These are phyloP conservation scores for Micrastur ruficollis DNA, from an alignment of 2,797 vertebrate genomes.

Conservation along the genomic window DNA sequence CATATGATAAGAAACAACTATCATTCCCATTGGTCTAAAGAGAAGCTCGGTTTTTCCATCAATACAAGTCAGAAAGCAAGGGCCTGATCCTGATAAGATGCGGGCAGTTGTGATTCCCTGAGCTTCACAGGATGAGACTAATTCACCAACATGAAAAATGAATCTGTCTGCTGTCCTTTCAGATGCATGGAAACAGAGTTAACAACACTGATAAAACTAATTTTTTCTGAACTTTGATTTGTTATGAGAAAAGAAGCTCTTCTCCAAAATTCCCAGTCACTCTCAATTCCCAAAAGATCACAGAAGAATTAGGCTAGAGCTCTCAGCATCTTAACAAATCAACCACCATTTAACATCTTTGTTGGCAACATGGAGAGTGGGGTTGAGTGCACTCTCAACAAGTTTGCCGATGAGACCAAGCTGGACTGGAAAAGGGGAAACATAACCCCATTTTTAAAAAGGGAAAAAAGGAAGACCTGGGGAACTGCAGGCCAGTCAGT, in stretches of 20 bases:
- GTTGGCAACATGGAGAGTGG: too few species aligned
- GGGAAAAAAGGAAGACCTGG: too few species aligned
- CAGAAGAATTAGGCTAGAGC: background rate
- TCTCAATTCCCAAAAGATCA: background rate
- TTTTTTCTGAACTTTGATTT: background rate
- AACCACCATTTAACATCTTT: background rate
- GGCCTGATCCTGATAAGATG: background rate
- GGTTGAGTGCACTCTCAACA: too few species aligned
- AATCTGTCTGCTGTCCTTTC: background rate
- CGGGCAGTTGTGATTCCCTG: background rate
- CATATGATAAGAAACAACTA: fast-evolving
- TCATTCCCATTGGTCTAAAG: background rate
- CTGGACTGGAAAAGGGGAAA: too few species aligned
- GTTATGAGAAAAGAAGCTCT: background rate
- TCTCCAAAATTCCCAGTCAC: background rate
- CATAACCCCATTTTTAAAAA: too few species aligned
- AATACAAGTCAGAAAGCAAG: background rate
- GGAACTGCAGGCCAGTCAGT: too few species aligned
- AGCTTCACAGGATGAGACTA: background rate
- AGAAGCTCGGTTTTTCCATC: background rate
- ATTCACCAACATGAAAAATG: background rate
- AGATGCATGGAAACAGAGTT: background rate
- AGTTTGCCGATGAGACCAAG: too few species aligned
- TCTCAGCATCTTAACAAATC: background rate
- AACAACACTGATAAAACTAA: background rate